phyloP scores from a whole-genome alignment of 2,888 invertebrate species.

The Rhagonycha lutea region DNA sequence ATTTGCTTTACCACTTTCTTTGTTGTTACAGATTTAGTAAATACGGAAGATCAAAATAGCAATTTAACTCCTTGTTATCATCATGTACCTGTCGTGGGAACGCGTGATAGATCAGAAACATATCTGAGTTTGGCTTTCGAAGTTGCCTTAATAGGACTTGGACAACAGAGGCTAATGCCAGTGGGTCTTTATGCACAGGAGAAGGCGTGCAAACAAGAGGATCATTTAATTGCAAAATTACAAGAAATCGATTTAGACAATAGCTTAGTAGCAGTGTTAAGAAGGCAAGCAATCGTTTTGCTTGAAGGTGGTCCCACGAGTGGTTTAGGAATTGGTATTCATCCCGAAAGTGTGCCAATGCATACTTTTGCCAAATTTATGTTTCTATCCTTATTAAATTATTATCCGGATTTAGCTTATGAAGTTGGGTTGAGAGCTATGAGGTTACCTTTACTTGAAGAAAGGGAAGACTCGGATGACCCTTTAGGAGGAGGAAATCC shows the following conservation, averaged over 20 bases:
- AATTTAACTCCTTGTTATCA: conserved; percentile 65
- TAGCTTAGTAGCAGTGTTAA: conserved; percentile 68
- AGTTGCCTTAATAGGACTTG: conserved; percentile 77
- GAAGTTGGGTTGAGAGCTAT: conserved; percentile 78
- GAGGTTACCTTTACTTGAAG: conserved; percentile 77
- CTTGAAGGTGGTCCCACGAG: conserved; percentile 79
- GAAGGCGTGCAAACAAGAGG: conserved; percentile 75
- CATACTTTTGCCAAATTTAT: conserved; percentile 82
- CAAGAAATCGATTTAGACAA: conserved; percentile 79
- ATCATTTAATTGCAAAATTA: conserved; percentile 73
- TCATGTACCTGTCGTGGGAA: conserved; percentile 76
- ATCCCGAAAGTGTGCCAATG: conserved; percentile 82
- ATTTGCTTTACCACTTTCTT: conserved; percentile 10
- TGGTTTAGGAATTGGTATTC: conserved; percentile 74
- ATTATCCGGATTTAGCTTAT: conserved; percentile 79
- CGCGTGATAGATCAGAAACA: conserved; percentile 73
- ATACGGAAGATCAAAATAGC: conserved; percentile 56
- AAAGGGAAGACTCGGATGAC: conserved; percentile 68
- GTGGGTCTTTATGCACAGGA: conserved; percentile 80
- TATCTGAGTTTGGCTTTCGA: conserved; percentile 78
- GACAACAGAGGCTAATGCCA: conserved; percentile 79
- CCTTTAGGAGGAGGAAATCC: conserved; percentile 59
- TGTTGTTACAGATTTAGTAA: conserved; percentile 55
- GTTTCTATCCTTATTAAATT: conserved; percentile 75
- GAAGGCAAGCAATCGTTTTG: conserved; percentile 69